Conservation (phyloP, 2,797 vertebrate species). For the Aviceda cuculoides region DNA sequence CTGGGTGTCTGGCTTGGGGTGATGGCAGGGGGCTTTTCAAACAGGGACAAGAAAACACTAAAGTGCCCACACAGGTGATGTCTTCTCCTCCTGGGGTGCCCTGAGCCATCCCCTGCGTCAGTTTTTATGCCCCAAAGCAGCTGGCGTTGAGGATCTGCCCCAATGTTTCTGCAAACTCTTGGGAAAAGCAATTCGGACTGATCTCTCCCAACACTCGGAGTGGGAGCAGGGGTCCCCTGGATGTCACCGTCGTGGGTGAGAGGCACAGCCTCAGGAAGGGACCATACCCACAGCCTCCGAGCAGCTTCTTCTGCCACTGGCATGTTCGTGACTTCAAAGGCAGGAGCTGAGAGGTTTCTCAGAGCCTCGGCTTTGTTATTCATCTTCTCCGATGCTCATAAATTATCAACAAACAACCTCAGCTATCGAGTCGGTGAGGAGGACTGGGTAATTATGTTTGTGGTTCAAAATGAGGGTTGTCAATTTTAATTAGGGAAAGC, state of each 20-base stretch:
- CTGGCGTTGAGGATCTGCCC: background rate
- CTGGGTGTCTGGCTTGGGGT: background rate
- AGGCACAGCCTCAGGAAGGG: background rate
- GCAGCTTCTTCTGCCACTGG: background rate
- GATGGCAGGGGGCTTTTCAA: background rate
- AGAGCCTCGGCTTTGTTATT: slow-evolving; percentile 48
- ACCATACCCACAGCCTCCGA: fast-evolving
- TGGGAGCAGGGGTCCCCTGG: fast-evolving
- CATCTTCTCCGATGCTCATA: slow-evolving; percentile 56
- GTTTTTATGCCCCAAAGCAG: background rate
- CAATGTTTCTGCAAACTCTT: background rate
- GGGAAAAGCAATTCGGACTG: background rate
- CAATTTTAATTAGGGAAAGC: slow-evolving; percentile 69
- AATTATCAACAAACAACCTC: slow-evolving; percentile 69
- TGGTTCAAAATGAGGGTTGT: slow-evolving; percentile 67
- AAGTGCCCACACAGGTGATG: background rate
- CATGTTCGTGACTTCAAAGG: slow-evolving; percentile 46
- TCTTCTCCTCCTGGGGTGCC: background rate
- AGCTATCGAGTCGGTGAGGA: slow-evolving; percentile 30
- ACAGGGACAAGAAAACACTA: background rate
- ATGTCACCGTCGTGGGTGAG: background rate
- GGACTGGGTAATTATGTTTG: slow-evolving; percentile 66
- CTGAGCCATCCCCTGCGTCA: background rate
- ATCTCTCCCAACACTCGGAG: background rate
- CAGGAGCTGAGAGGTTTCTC: slow-evolving; percentile 38